A percentile compares a stretch with the other conserved stretches of the same genome.
phyloP scores from a whole-genome alignment of 1,140 invertebrate genomes.

The Adoxophyes honmai region DNA sequence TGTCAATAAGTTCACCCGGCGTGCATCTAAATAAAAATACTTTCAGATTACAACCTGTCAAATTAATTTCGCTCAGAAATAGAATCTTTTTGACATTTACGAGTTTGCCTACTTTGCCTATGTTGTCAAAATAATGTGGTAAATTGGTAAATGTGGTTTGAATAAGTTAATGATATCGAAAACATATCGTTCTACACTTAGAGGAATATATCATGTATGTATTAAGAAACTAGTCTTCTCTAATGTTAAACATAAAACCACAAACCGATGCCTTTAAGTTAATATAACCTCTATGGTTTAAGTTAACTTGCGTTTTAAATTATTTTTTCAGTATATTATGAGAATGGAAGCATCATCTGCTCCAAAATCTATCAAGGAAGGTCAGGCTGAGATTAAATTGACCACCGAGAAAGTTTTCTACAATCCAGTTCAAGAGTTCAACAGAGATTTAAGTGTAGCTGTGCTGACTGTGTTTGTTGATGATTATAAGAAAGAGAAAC shows the following conservation, averaged over 20 bases:
- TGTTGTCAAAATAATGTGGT: slow-evolving; percentile 10
- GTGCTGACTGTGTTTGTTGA: slow-evolving; percentile 79
- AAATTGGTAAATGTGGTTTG: neutral
- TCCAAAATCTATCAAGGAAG: slow-evolving; percentile 78
- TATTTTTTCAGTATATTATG: slow-evolving; percentile 37
- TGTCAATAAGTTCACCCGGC: too few relatives aligned
- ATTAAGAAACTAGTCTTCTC: too few relatives aligned
- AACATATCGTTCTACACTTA: neutral
- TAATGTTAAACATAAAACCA: too few relatives aligned
- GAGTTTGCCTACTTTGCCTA: too few relatives aligned
- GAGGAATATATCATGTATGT: neutral
- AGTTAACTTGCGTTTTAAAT: neutral
- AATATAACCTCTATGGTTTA: neutral
- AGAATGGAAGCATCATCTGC: slow-evolving; percentile 41
- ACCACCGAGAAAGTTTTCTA: slow-evolving; percentile 92
- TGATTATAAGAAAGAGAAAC: slow-evolving; percentile 56
- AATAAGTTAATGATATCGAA: neutral
- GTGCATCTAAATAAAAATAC: too few relatives aligned
- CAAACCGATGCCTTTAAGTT: too few relatives aligned
- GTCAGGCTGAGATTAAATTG: slow-evolving; percentile 84
- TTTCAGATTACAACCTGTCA: too few relatives aligned
- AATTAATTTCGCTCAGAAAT: too few relatives aligned
- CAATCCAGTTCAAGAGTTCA: slow-evolving; percentile 98
- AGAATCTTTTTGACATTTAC: too few relatives aligned
- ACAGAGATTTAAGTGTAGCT: slow-evolving; percentile 92